Conservation (phyloP, 1,140 invertebrate genomes). For the Lepidurus apus region DNA sequence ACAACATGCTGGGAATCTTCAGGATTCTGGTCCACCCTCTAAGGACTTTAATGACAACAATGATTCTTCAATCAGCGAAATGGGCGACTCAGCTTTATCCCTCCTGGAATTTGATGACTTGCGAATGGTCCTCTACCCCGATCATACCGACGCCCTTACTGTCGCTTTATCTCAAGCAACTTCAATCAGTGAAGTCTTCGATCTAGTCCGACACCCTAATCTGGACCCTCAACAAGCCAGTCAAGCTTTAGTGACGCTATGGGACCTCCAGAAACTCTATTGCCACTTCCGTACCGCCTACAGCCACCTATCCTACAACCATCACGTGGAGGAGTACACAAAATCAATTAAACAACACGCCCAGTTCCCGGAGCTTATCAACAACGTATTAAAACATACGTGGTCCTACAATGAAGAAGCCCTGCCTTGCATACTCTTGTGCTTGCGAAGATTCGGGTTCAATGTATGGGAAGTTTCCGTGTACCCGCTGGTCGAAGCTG, state of each 20-base stretch:
- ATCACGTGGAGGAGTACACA: slow-evolving; percentile 26
- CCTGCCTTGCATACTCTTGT: slow-evolving; percentile 35
- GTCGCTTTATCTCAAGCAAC: slow-evolving; percentile 5
- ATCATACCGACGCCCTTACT: slow-evolving; percentile 14
- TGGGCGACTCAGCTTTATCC: not conserved
- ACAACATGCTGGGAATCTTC: not conserved
- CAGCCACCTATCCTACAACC: slow-evolving; percentile 24
- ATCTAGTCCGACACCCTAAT: not conserved
- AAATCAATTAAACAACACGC: slow-evolving; percentile 31
- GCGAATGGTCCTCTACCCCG: slow-evolving; percentile 28
- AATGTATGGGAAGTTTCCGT: slow-evolving; percentile 16
- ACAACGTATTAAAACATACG: slow-evolving; percentile 30
- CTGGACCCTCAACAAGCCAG: slow-evolving; percentile 32
- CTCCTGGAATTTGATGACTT: not conserved
- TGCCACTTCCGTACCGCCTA: slow-evolving; percentile 33
- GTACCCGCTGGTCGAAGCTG: slow-evolving; percentile 34
- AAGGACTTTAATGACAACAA: not conserved
- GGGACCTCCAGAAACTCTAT: slow-evolving; percentile 38
- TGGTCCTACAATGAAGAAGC: slow-evolving; percentile 36
- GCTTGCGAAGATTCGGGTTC: slow-evolving; percentile 34
- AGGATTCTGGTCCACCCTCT: not conserved
- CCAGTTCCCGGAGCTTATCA: slow-evolving; percentile 34
- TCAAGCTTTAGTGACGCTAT: slow-evolving; percentile 39
- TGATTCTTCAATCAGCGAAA: not conserved
- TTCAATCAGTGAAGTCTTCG: slow-evolving; percentile 23